Evolutionary conservation across 2,888 invertebrate species (phyloP).

Genomic region (Punctoribates punctum): DNA sequence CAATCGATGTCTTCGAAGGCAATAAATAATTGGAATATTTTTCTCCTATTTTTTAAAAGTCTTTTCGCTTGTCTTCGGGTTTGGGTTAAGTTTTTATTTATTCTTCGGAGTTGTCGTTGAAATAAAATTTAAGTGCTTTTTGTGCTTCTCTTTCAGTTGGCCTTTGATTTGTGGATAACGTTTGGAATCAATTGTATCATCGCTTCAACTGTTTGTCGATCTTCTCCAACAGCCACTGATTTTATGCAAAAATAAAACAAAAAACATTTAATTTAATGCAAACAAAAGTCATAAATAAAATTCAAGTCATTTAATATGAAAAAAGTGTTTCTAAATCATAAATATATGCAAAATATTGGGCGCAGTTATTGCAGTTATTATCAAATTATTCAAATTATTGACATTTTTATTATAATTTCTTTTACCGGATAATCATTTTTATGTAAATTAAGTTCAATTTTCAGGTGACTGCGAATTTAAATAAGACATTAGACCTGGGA

Average conservation of each 20-base stretch:
- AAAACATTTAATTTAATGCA: neutral
- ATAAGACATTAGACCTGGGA: too few species aligned
- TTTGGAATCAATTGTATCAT: neutral
- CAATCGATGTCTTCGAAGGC: slow-evolving; percentile 28
- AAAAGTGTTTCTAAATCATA: neutral
- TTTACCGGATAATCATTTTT: too few species aligned
- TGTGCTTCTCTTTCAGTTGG: slow-evolving; percentile 5
- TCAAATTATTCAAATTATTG: neutral
- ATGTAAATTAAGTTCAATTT: too few species aligned
- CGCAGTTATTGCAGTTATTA: neutral
- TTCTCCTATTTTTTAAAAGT: neutral
- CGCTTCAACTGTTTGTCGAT: slow-evolving; percentile 23
- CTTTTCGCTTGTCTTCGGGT: neutral
- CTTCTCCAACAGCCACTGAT: slow-evolving; percentile 21
- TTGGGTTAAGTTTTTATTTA: neutral
- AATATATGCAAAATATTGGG: neutral
- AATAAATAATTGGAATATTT: slow-evolving; percentile 31
- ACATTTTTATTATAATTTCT: too few species aligned
- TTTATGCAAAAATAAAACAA: neutral
- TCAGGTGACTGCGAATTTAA: too few species aligned
- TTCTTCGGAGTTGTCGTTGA: slow-evolving; percentile 11
- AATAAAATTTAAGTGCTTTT: slow-evolving; percentile 31
- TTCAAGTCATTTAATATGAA: too few species aligned
- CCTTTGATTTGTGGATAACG: neutral
- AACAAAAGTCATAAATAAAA: neutral